A percentile compares a stretch with the other conserved stretches of the same genome.
These are phyloP conservation scores for Sebastes hubbsi DNA, from an alignment of 2,797 vertebrate genomes.

Conservation along the genomic window DNA sequence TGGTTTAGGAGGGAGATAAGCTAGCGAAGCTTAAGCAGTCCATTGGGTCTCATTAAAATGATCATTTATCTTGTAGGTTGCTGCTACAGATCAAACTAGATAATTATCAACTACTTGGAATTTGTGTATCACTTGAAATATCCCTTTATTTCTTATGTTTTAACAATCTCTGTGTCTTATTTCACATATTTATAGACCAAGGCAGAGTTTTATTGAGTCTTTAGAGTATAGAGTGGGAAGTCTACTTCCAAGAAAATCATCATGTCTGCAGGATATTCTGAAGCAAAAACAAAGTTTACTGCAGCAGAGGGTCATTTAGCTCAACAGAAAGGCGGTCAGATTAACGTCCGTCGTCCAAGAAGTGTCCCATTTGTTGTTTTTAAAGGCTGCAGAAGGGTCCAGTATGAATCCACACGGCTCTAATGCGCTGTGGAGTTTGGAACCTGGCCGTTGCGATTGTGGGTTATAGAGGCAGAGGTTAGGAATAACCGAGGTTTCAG, in stretches of 20 bases:
- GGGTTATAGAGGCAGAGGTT: conserved; percentile 41
- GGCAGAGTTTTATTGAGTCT: conserved; percentile 13
- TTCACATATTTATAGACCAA: background rate
- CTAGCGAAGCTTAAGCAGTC: background rate
- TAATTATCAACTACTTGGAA: background rate
- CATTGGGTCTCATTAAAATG: conserved; percentile 25
- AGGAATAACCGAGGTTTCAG: conserved; percentile 40
- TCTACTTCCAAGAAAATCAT: conserved; percentile 24
- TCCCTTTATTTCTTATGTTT: background rate
- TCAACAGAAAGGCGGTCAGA: background rate
- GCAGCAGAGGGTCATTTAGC: conserved; percentile 32
- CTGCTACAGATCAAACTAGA: background rate
- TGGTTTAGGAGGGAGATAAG: background rate
- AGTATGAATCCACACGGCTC: background rate
- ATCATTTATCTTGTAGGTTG: conserved; percentile 4
- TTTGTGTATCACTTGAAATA: background rate
- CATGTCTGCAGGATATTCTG: conserved; percentile 14
- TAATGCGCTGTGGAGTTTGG: background rate
- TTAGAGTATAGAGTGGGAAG: conserved; percentile 20
- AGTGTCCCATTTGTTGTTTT: background rate
- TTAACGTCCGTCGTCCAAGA: background rate
- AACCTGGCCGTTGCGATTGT: conserved; percentile 19
- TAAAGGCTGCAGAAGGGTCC: background rate
- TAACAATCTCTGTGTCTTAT: background rate
- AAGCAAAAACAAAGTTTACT: conserved; percentile 12